A percentile compares a stretch with the other conserved stretches of the same genome.
Conservation (phyloP, 2,797 vertebrate species). For the Megaceryle alcyon region DNA sequence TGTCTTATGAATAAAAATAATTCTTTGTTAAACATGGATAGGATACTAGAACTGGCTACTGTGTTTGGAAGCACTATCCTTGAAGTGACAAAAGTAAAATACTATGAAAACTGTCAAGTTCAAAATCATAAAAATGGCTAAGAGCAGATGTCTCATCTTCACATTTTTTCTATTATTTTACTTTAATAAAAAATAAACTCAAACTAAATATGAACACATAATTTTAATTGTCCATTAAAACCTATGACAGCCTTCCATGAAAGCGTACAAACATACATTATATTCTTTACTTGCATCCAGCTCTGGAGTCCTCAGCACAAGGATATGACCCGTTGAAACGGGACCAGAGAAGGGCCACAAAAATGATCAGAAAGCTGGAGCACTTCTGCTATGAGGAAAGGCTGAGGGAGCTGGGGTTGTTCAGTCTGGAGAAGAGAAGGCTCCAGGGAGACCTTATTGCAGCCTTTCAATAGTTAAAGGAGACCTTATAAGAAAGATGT, state of each 20-base stretch:
- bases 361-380: background rate
- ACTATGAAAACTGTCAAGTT: background rate
- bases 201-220: background rate
- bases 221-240: background rate
- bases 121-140: background rate
- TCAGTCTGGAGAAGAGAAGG: background rate
- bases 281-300: background rate
- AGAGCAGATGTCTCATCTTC: background rate
- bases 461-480: too few relatives aligned
- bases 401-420: background rate
- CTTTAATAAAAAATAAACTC: background rate
- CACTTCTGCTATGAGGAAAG: background rate
- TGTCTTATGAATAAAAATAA: background rate
- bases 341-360: background rate
- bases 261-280: background rate
- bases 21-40: background rate
- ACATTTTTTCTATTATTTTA: background rate
- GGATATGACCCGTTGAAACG: background rate
- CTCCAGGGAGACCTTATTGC: too few relatives aligned
- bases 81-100: background rate
- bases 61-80: background rate
- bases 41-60: background rate
- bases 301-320: background rate
- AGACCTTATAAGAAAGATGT: background rate
- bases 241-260: background rate